phyloP scores from a whole-genome alignment of 2,113 vertebrate species.

The Nansenia antarctica region DNA sequence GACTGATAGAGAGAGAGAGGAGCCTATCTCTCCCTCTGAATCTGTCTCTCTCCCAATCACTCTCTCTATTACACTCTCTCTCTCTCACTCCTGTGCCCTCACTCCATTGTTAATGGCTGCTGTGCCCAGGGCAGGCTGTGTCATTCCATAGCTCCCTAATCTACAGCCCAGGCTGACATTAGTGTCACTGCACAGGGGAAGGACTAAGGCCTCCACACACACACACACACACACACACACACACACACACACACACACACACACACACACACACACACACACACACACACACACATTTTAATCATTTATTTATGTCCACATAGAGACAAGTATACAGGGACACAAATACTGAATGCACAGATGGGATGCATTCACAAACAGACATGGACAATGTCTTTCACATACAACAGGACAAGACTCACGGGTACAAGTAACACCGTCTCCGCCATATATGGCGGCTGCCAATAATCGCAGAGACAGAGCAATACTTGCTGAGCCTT shows the following conservation, averaged over 20 bases:
- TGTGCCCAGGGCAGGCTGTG: conserved; percentile 48
- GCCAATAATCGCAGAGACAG: too few species aligned
- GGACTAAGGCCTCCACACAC: not conserved
- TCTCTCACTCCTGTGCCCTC: not conserved
- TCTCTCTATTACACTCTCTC: conserved; percentile 15
- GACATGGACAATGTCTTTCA: too few species aligned
- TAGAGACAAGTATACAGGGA: too few species aligned
- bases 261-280: too few species aligned
- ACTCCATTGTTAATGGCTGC: conserved; percentile 47
- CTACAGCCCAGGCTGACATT: conserved; percentile 45
- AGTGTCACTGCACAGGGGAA: conserved; percentile 37
- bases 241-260: not conserved
- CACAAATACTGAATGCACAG: too few species aligned
- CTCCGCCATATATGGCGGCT: too few species aligned
- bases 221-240: not conserved
- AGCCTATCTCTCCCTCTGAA: conserved; percentile 1
- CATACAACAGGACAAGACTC: too few species aligned
- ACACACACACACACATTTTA: too few species aligned
- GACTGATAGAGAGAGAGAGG: conserved; percentile 60
- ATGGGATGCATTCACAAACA: too few species aligned
- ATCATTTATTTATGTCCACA: too few species aligned
- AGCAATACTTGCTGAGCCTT: too few species aligned
- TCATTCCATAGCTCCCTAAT: conserved; percentile 37
- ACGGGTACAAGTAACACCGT: too few species aligned
- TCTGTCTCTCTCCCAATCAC: conserved; percentile 13